phyloP scores from a whole-genome alignment of 2,888 invertebrate species.

The Cremastobaeus sp. region DNA sequence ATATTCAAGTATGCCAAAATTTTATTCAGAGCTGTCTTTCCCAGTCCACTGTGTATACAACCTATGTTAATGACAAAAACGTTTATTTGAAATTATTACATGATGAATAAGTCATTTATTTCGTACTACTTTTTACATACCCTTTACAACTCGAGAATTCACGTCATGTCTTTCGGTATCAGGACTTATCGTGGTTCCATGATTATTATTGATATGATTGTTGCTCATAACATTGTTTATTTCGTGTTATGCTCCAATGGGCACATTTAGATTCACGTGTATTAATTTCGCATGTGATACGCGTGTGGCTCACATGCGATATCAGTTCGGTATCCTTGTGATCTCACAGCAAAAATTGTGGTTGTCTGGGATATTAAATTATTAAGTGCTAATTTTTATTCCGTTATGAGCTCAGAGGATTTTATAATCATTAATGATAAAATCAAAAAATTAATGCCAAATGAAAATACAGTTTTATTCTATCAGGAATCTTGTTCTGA shows the following conservation, averaged over 20 bases:
- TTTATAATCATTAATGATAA: not conserved
- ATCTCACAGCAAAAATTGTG: too few species aligned
- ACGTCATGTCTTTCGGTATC: constrained; percentile 9
- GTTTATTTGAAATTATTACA: not conserved
- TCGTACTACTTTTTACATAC: constrained; percentile 8
- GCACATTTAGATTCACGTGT: too few species aligned
- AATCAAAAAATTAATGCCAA: not conserved
- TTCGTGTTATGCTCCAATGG: constrained; percentile 16
- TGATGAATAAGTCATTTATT: not conserved
- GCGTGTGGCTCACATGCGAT: too few species aligned
- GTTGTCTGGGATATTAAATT: too few species aligned
- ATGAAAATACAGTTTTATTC: not conserved
- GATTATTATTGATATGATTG: too few species aligned
- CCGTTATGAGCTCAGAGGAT: not conserved
- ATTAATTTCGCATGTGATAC: too few species aligned
- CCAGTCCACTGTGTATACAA: constrained; percentile 48
- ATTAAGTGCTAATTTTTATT: not conserved
- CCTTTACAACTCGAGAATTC: constrained; percentile 14
- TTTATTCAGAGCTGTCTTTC: constrained; percentile 54
- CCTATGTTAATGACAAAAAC: constrained; percentile 5
- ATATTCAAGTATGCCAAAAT: constrained; percentile 57
- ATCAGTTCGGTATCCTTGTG: too few species aligned
- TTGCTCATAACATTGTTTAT: not conserved
- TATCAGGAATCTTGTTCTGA: not conserved
- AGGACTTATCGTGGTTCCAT: too few species aligned